A percentile compares a stretch with the other conserved stretches of the same genome.
Conservation (phyloP, 2,888 invertebrate species). For the Phytoseiulus persimilis region DNA sequence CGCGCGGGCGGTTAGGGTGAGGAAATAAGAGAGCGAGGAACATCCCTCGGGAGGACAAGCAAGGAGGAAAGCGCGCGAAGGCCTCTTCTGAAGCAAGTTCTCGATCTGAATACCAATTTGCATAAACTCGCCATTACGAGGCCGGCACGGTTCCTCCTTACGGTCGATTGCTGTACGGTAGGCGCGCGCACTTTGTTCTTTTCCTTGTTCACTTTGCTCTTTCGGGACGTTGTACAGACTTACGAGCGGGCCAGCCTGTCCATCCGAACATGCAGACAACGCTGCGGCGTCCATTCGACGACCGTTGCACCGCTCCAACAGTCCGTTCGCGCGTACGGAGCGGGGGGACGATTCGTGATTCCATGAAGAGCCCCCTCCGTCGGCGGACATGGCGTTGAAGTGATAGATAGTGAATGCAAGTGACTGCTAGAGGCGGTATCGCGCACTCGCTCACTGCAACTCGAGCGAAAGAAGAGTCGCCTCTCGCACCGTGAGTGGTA, state of each 20-base stretch:
- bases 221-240: neutral
- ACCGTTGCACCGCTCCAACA: neutral
- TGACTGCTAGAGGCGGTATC: neutral
- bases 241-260: neutral
- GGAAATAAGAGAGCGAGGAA: neutral
- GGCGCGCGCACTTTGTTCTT: neutral
- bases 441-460: neutral
- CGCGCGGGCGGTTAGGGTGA: neutral
- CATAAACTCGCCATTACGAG: conserved; percentile 5
- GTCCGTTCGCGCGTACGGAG: neutral
- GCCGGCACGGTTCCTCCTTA: neutral
- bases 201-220: neutral
- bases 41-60: neutral
- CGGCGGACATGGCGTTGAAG: neutral
- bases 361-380: neutral
- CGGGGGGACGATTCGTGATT: neutral
- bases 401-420: neutral
- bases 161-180: neutral
- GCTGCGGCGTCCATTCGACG: too few relatives aligned
- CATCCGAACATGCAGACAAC: neutral
- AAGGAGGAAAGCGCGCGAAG: neutral
- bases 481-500: neutral
- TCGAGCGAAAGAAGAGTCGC: neutral
- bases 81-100: neutral
- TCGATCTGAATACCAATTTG: neutral